phyloP scores from a whole-genome alignment of 2,113 vertebrate genomes.

The Malurus melanocephalus region DNA sequence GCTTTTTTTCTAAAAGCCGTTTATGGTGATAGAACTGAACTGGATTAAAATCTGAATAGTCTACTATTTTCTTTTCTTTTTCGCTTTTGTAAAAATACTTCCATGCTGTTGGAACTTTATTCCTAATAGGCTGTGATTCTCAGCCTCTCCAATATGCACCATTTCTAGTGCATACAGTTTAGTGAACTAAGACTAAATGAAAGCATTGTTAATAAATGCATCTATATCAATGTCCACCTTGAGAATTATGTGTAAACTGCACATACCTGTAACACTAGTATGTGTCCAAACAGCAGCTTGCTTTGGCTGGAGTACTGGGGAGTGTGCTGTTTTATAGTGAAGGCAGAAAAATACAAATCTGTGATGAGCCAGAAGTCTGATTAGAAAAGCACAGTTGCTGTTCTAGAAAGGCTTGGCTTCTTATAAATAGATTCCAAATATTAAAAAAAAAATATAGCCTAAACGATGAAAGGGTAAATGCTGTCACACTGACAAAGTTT shows the following conservation, averaged over 20 bases:
- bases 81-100: conserved; percentile 47
- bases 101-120: conserved; percentile 19
- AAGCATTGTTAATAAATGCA: conserved; percentile 36
- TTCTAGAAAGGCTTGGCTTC: conserved; percentile 36
- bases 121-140: conserved; percentile 35
- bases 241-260: not conserved
- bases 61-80: not conserved
- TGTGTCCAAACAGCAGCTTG: not conserved
- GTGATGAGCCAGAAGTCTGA: conserved; percentile 7
- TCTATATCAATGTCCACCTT: conserved; percentile 5
- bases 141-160: not conserved
- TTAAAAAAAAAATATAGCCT: not conserved
- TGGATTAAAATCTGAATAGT: conserved; percentile 65
- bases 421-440: conserved; percentile 19
- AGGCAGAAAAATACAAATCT: conserved; percentile 8
- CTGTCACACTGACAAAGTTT: not conserved
- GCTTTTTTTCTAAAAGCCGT: conserved; percentile 22
- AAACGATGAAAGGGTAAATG: conserved; percentile 28
- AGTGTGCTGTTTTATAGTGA: conserved; percentile 10
- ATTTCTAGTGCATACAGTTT: conserved; percentile 12
- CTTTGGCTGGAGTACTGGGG: not conserved
- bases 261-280: not conserved
- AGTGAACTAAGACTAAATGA: conserved; percentile 6
- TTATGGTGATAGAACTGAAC: conserved; percentile 59
- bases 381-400: conserved; percentile 58